Evolutionary conservation across 2,888 invertebrate species (phyloP).

Genomic region (Seladonia tumulorum): DNA sequence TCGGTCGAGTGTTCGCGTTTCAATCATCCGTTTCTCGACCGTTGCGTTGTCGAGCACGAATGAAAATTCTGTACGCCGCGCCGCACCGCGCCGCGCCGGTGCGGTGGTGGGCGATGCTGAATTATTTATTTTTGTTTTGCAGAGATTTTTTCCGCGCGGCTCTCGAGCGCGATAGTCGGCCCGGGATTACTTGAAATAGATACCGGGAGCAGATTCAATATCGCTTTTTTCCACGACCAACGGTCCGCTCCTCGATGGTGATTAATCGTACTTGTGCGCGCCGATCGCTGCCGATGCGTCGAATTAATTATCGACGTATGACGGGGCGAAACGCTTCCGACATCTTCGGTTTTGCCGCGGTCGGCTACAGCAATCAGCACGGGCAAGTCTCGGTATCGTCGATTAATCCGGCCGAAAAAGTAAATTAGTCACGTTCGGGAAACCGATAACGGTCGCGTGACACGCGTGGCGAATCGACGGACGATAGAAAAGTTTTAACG

Average conservation of each 20-base stretch:
- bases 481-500: slow-evolving; percentile 3
- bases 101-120: not conserved
- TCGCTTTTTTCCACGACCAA: not conserved
- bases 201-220: not conserved
- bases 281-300: slow-evolving; percentile 37
- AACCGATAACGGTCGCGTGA: not conserved
- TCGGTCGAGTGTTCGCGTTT: not conserved
- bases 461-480: slow-evolving; percentile 19
- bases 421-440: slow-evolving; percentile 21
- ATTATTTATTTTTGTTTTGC: slow-evolving; percentile 8
- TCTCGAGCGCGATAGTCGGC: not conserved
- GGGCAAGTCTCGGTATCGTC: slow-evolving; percentile 9
- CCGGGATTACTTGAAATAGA: not conserved
- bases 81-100: too few relatives aligned
- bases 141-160: not conserved
- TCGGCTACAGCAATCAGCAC: not conserved
- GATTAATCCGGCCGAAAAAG: slow-evolving; percentile 30
- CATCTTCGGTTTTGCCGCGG: slow-evolving; percentile 14
- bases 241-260: slow-evolving; percentile 13
- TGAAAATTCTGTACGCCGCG: not conserved
- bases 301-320: slow-evolving; percentile 55
- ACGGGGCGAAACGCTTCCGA: slow-evolving; percentile 37
- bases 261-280: slow-evolving; percentile 43
- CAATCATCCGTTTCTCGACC: not conserved
- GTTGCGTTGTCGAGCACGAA: not conserved